These are phyloP conservation scores for Loriculus beryllinus DNA, from an alignment of 2,797 vertebrate genomes.

Conservation along the genomic window DNA sequence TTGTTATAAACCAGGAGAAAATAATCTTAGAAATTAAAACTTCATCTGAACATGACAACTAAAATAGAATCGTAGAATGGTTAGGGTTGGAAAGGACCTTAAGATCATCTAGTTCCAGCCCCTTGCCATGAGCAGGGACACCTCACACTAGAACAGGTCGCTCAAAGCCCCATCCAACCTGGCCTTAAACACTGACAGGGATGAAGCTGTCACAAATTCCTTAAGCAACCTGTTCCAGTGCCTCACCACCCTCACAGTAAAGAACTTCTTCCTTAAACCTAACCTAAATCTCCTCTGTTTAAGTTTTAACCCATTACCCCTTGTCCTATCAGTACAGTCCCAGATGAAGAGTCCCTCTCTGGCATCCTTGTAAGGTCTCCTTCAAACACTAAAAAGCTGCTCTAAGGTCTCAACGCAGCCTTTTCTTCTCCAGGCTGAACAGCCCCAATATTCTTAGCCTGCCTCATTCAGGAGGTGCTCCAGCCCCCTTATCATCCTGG, in stretches of 20 bases:
- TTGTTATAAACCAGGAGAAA: background rate
- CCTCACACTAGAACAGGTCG: background rate
- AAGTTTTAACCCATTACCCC: background rate
- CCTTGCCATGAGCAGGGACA: background rate
- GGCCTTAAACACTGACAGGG: background rate
- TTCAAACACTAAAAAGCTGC: background rate
- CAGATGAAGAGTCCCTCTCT: background rate
- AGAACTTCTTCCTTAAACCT: background rate
- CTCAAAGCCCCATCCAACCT: background rate
- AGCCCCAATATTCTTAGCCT: background rate
- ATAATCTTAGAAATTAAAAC: conserved; percentile 1
- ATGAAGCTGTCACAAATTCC: background rate
- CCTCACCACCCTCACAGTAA: background rate
- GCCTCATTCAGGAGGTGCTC: background rate
- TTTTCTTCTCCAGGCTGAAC: background rate
- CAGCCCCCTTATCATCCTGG: background rate
- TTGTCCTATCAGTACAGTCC: background rate
- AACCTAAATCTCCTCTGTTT: background rate
- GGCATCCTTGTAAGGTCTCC: background rate
- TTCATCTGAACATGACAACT: background rate
- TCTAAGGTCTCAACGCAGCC: background rate
- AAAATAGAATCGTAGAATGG: background rate
- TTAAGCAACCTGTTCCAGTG: background rate
- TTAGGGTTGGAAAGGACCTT: background rate
- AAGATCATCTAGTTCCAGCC: background rate